Evolutionary conservation across 1,140 invertebrate species (phyloP).

Genomic region (Heliothis subflexa): DNA sequence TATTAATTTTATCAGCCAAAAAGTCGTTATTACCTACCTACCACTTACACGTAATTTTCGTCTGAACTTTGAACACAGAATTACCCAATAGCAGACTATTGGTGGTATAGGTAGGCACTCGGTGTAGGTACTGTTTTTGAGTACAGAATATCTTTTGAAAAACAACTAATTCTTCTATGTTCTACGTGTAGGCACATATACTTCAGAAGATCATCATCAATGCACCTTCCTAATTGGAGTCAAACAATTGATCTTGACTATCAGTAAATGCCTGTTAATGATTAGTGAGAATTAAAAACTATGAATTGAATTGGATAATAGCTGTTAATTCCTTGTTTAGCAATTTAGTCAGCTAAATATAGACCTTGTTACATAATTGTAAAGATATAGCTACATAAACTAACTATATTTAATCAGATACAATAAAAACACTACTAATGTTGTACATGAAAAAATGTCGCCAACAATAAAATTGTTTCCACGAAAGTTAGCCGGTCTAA

Average conservation of each 20-base stretch:
- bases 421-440: too few species aligned
- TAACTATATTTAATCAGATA: too few species aligned
- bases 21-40: too few species aligned
- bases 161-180: too few species aligned
- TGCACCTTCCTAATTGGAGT: neutral
- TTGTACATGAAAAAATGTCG: too few species aligned
- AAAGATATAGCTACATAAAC: too few species aligned
- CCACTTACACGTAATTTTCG: too few species aligned
- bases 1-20: too few species aligned
- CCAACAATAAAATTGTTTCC: neutral
- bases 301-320: slow-evolving; percentile 13
- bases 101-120: too few species aligned
- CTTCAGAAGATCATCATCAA: neutral
- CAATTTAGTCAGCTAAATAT: slow-evolving; percentile 5
- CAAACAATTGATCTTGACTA: slow-evolving; percentile 24
- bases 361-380: neutral
- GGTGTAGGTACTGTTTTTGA: too few species aligned
- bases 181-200: neutral
- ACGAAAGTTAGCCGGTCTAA: neutral
- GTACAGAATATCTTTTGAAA: neutral
- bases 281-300: neutral
- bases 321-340: neutral
- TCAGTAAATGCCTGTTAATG: neutral
- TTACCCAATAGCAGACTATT: too few species aligned
- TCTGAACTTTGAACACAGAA: too few species aligned